Evolutionary conservation across 2,113 vertebrate species (phyloP).

Genomic region (Diadophis punctatus): DNA sequence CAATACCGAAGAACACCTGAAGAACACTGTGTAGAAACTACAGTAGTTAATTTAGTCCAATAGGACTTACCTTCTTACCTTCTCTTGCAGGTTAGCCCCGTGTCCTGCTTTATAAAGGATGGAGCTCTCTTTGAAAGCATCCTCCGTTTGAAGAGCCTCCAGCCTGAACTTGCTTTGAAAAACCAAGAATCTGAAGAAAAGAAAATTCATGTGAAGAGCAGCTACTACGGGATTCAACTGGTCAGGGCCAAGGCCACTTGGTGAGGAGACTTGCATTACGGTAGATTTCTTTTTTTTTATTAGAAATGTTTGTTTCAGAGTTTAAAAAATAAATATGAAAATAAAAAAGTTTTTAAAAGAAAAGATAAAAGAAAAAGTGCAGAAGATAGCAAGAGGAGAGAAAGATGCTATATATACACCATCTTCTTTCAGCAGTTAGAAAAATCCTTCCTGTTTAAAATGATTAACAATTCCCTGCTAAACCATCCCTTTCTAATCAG

Average conservation of each 20-base stretch:
- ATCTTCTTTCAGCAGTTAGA: not conserved
- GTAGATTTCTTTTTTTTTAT: not conserved
- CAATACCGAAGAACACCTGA: not conserved
- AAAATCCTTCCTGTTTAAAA: not conserved
- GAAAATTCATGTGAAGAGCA: not conserved
- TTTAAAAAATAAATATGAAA: not conserved
- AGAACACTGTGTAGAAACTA: not conserved
- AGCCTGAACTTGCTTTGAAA: not conserved
- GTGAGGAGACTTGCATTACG: not conserved
- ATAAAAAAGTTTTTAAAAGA: not conserved
- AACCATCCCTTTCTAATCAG: not conserved
- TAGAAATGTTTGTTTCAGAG: not conserved
- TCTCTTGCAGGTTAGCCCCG: not conserved
- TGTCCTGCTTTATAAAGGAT: not conserved
- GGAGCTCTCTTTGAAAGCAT: not conserved
- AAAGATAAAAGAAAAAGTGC: not conserved
- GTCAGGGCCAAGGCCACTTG: not conserved
- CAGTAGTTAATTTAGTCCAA: not conserved
- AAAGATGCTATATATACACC: not conserved
- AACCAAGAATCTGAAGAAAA: not conserved
- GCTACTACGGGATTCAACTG: not conserved
- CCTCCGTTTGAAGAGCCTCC: not conserved
- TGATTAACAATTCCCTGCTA: not conserved
- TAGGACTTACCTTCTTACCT: not conserved
- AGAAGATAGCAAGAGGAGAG: not conserved